Conservation (phyloP, 2,888 invertebrate genomes). For the Thecocarcelia acutangulata region DNA sequence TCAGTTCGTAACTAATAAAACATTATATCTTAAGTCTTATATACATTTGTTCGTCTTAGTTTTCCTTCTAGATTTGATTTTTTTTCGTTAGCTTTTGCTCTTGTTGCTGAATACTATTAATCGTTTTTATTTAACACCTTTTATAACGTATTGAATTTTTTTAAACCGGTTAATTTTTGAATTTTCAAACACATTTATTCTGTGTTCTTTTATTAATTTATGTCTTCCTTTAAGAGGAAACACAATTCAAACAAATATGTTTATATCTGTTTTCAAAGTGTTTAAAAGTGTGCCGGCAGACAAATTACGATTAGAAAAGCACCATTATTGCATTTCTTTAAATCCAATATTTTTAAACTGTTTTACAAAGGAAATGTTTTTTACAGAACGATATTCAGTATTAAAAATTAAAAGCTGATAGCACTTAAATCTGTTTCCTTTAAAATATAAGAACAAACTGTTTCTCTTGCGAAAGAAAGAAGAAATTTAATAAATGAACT, state of each 20-base stretch:
- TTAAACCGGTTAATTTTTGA: conserved; percentile 39
- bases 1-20: background rate
- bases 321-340: conserved; percentile 28
- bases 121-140: conserved; percentile 29
- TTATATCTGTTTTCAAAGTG: background rate
- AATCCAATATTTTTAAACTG: background rate
- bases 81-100: too few species aligned
- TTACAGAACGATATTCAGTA: background rate
- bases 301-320: conserved; percentile 31
- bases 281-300: conserved; percentile 45
- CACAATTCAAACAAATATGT: conserved; percentile 29
- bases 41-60: too few species aligned
- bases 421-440: conserved; percentile 20
- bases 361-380: conserved; percentile 33
- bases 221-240: conserved; percentile 41
- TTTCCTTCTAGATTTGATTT: too few species aligned
- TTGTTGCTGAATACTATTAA: background rate
- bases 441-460: background rate
- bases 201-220: conserved; percentile 31
- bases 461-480: background rate
- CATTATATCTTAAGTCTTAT: too few species aligned
- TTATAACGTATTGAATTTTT: background rate
- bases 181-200: conserved; percentile 44
- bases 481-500: background rate
- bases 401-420: conserved; percentile 8